Evolutionary conservation across 2,888 invertebrate genomes (phyloP).

Genomic region (Pandemis heparana): DNA sequence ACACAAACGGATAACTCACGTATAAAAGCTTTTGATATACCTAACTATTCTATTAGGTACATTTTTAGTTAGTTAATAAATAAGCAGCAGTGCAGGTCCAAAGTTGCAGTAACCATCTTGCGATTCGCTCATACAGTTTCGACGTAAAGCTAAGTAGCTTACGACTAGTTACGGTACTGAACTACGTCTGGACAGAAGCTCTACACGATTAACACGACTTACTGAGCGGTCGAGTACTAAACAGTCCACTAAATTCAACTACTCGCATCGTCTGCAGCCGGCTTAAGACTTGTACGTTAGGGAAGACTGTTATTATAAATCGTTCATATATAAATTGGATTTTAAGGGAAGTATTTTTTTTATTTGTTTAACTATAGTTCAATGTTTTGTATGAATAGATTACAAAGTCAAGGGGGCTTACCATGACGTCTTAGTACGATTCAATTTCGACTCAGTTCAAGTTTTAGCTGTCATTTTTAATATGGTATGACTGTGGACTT

Average conservation of each 20-base stretch:
- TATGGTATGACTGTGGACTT: too few species aligned
- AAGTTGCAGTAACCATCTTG: constrained; percentile 2
- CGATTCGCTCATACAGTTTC: not conserved
- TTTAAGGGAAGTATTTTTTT: not conserved
- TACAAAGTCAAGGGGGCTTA: too few species aligned
- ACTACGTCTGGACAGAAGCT: constrained; percentile 26
- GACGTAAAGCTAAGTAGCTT: constrained; percentile 31
- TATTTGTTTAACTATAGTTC: not conserved
- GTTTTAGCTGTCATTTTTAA: too few species aligned
- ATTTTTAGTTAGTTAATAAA: too few species aligned
- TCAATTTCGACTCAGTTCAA: too few species aligned
- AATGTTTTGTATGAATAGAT: not conserved
- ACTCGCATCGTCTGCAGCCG: constrained; percentile 14
- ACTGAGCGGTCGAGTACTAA: constrained; percentile 21
- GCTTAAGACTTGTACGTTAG: constrained; percentile 15
- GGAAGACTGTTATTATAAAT: constrained; percentile 17
- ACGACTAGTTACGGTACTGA: constrained; percentile 19
- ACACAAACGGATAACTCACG: too few species aligned
- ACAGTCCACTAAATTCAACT: constrained; percentile 19
- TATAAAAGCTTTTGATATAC: too few species aligned
- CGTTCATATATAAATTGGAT: constrained; percentile 18
- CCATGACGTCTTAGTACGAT: too few species aligned
- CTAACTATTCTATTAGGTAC: too few species aligned
- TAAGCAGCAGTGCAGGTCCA: not conserved
- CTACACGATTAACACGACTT: constrained; percentile 18